These are phyloP conservation scores for Dendroctonus ponderosae DNA, from an alignment of 1,140 invertebrate genomes.

Conservation along the genomic window DNA sequence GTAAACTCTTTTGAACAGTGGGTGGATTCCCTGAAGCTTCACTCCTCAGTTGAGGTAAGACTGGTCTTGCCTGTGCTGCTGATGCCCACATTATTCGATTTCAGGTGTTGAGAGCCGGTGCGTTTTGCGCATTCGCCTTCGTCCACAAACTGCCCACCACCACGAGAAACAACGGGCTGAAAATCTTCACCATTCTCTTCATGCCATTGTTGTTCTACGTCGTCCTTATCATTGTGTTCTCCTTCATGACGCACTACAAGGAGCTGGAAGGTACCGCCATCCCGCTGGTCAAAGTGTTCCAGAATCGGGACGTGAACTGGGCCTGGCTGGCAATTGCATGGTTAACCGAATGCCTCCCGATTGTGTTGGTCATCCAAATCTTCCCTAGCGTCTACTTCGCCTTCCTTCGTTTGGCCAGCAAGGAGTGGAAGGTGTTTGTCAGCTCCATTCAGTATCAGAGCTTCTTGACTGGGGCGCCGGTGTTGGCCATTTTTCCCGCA, in stretches of 20 bases:
- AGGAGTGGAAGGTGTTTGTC: constrained; percentile 64
- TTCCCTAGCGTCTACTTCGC: constrained; percentile 60
- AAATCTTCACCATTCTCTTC: constrained; percentile 42
- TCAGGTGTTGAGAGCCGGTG: constrained; percentile 49
- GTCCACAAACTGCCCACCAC: constrained; percentile 46
- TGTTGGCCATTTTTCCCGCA: constrained; percentile 64
- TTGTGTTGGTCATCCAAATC: constrained; percentile 61
- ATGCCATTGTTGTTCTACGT: constrained; percentile 47
- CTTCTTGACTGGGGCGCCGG: constrained; percentile 63
- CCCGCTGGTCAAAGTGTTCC: constrained; percentile 61
- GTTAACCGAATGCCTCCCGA: constrained; percentile 59
- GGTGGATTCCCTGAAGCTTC: constrained; percentile 42
- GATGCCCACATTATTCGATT: constrained; percentile 20
- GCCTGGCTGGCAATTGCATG: constrained; percentile 61
- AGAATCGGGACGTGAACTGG: constrained; percentile 61
- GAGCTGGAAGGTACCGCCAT: constrained; percentile 54
- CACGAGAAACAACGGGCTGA: constrained; percentile 39
- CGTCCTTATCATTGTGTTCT: constrained; percentile 46
- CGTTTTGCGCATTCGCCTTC: constrained; percentile 50
- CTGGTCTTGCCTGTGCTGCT: constrained; percentile 8
- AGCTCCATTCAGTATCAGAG: constrained; percentile 64
- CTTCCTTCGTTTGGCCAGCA: constrained; percentile 59
- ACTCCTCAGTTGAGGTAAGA: constrained; percentile 29
- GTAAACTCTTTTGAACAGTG: constrained; percentile 48
- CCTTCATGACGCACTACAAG: constrained; percentile 50